Conservation (phyloP, 2,888 invertebrate genomes). For the Synanthedon tipuliformis region DNA sequence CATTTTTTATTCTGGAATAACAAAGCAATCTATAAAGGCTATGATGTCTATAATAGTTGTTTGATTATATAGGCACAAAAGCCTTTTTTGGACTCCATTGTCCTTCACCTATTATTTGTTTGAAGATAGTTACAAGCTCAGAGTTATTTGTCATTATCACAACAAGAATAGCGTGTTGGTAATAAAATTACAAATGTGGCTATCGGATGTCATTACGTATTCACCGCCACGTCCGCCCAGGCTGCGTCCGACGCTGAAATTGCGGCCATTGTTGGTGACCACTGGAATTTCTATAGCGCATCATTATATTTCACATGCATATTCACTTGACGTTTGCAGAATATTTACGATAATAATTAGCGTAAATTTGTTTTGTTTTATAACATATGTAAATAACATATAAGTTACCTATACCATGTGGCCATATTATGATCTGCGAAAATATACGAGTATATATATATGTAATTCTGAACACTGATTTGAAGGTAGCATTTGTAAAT, state of each 20-base stretch:
- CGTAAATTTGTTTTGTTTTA: not conserved
- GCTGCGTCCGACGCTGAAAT: constrained; percentile 24
- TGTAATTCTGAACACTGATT: no score
- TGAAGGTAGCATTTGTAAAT: no score
- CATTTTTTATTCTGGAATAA: no score
- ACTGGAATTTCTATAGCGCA: constrained; percentile 7
- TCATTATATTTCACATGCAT: constrained; percentile 3
- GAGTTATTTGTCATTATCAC: constrained; percentile 37
- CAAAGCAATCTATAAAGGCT: no score
- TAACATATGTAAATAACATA: no score
- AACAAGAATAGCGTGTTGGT: constrained; percentile 37
- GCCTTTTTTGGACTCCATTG: no score
- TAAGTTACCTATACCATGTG: not conserved
- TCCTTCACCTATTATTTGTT: not conserved
- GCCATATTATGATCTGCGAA: no score
- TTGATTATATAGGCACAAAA: no score
- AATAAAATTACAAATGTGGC: constrained; percentile 53
- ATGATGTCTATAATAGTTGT: no score
- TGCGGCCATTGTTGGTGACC: constrained; percentile 18
- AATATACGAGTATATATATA: no score
- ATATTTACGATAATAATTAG: not conserved
- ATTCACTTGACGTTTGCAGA: not conserved
- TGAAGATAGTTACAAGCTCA: constrained; percentile 16
- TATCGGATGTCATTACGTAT: constrained; percentile 49
- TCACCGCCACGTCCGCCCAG: constrained; percentile 39